Base-by-base conservation (phyloP, 2,797 vertebrate species). In the Malacoctenus gilli region DNA sequence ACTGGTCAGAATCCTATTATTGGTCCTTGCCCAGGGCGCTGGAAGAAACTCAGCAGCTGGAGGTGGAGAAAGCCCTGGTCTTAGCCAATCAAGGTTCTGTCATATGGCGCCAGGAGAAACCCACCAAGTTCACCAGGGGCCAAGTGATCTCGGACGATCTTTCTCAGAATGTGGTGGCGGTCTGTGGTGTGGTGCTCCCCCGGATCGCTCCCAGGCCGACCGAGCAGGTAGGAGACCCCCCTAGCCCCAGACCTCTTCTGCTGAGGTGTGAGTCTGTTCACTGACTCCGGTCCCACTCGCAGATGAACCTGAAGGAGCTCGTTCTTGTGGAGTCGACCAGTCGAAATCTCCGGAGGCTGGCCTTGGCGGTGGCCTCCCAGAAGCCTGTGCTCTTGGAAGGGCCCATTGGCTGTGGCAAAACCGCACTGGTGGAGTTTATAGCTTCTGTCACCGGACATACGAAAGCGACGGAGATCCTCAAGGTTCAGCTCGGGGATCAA, bases 401-500 rank as follows among this genome's bases (percentile, higher is more conserved):
- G 50, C 96, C 96, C 0, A 94, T 97, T 42, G 97, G 97, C 62
- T 96, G 95, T 53, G 95, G 97, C 31, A 99, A 99, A 92, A 98
- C 96, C 0, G 92, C 93, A 16, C 83, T 99, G 63, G 91, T 99
- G 7, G 95, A 98, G 65, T 89, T 94, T 53, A 87, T 98, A 86
- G 95, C 95, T 14, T 75, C 90, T 12, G 59, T 93, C 61, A 98
- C 96, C 0, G 95, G 96, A 66, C 95, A 96, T 66, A 78, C 57
- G 2, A 95, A 93, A 60, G 82, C 94, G 1, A 91, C 94, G 52
- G 91, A 94, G 39, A 92, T 99, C 75, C 90, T 99, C 13, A 99
- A 98, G 86, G 94, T 99, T 54, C 97, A 99, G 32, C 94, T 99
- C 15, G 97, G 97, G 36, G 97, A 99, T 91, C 97, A 99, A 59